Percentiles rank a stretch among this genome's conserved stretches.
Evolutionary conservation across 2,113 vertebrate species (phyloP).

Genomic region (Pseudois nayaur): DNA sequence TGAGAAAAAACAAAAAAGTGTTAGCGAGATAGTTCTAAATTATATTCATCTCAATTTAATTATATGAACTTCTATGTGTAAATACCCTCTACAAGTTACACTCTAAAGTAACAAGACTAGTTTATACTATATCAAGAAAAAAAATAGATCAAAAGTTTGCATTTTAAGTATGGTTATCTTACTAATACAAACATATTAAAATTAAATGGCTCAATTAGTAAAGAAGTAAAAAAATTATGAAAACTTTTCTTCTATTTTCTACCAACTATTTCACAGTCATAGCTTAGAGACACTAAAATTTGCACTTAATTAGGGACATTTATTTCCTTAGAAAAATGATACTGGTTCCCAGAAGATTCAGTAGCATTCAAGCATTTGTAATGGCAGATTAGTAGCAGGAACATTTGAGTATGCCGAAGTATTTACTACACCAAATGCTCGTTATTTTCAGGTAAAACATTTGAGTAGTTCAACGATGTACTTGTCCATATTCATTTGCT

Average conservation of each 20-base stretch:
- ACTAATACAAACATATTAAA: slow-evolving; percentile 59
- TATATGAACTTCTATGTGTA: slow-evolving; percentile 20
- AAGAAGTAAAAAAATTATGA: slow-evolving; percentile 2
- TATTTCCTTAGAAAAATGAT: slow-evolving; percentile 9
- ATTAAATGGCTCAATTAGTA: slow-evolving; percentile 51
- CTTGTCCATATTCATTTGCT: slow-evolving; percentile 79
- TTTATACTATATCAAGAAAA: slow-evolving; percentile 31
- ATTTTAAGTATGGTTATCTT: slow-evolving; percentile 38
- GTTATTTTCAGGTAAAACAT: not conserved
- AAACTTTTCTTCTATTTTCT: slow-evolving; percentile 32
- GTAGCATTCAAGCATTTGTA: slow-evolving; percentile 28
- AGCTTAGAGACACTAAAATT: slow-evolving; percentile 12
- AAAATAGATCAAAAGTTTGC: slow-evolving; percentile 25
- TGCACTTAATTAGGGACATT: not conserved
- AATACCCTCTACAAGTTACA: slow-evolving; percentile 31
- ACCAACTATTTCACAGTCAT: slow-evolving; percentile 49
- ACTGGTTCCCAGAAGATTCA: not conserved
- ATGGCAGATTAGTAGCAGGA: not conserved
- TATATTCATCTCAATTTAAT: slow-evolving; percentile 24
- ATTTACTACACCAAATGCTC: not conserved
- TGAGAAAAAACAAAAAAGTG: slow-evolving; percentile 17
- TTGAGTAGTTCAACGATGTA: slow-evolving; percentile 75
- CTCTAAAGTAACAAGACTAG: not conserved
- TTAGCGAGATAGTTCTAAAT: slow-evolving; percentile 18
- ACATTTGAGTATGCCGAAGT: not conserved